A percentile compares a stretch with the other conserved stretches of the same genome.
Conservation (phyloP, 2,113 vertebrate genomes). For the Tupaia chinensis region DNA sequence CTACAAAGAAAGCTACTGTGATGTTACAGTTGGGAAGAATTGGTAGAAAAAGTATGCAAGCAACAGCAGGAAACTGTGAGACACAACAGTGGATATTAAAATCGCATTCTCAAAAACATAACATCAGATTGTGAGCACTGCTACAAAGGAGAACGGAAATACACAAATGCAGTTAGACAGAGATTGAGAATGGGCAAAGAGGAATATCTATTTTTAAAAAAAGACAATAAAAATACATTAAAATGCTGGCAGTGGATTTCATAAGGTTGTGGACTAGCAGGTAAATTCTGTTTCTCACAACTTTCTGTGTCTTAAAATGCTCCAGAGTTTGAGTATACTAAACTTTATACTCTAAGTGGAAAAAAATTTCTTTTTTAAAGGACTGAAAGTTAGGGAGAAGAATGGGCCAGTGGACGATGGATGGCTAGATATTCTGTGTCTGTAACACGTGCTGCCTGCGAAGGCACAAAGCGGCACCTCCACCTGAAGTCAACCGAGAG, state of each 20-base stretch:
- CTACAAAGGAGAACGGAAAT: constrained; percentile 12
- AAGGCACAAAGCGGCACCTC: not conserved
- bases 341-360: not conserved
- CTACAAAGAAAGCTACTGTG: not conserved
- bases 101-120: not conserved
- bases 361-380: not conserved
- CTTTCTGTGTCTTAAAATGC: constrained; percentile 35
- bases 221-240: not conserved
- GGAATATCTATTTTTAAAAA: not conserved
- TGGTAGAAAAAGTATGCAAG: not conserved
- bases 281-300: not conserved
- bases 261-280: not conserved
- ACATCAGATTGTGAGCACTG: not conserved
- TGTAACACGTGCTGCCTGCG: accelerated
- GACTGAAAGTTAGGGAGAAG: not conserved
- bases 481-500: accelerated
- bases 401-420: not conserved
- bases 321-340: not conserved
- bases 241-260: not conserved
- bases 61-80: not conserved
- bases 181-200: not conserved
- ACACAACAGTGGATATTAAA: not conserved
- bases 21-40: not conserved
- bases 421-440: not conserved
- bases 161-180: not conserved